These are phyloP conservation scores for Macrosteles quadrilineatus DNA, from an alignment of 1,140 invertebrate species.

Conservation along the genomic window DNA sequence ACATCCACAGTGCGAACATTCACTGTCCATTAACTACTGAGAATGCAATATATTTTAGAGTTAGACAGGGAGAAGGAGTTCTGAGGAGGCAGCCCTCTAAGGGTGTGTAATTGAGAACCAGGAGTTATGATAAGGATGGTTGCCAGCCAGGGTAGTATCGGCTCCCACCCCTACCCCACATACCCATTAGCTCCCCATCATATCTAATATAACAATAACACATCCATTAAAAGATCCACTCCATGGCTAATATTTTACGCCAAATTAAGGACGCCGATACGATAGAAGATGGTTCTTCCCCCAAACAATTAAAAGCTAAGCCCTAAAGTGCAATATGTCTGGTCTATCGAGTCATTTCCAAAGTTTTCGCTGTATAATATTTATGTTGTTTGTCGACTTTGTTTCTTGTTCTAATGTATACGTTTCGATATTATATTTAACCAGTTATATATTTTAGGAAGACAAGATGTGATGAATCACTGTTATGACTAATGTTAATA, in stretches of 20 bases:
- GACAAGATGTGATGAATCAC: too few relatives aligned
- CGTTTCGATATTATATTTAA: too few relatives aligned
- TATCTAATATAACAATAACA: conserved; percentile 27
- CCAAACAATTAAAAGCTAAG: conserved; percentile 9
- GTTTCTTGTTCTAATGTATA: too few relatives aligned
- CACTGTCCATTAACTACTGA: too few relatives aligned
- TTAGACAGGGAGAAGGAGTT: too few relatives aligned
- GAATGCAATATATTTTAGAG: too few relatives aligned
- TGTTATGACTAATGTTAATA: too few relatives aligned
- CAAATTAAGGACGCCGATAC: conserved; percentile 7
- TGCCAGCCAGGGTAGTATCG: too few relatives aligned
- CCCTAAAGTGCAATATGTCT: too few relatives aligned
- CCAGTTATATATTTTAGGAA: too few relatives aligned
- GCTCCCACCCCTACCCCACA: neutral
- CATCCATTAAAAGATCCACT: conserved; percentile 21
- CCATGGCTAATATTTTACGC: conserved; percentile 1
- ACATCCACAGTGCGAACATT: too few relatives aligned
- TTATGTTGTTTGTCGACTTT: neutral
- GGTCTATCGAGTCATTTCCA: too few relatives aligned
- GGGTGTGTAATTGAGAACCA: conserved; percentile 1
- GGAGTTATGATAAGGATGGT: neutral
- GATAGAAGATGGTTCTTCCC: conserved; percentile 19
- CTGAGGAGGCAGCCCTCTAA: conserved; percentile 1
- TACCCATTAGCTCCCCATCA: conserved; percentile 7
- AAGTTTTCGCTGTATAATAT: neutral